A percentile compares a stretch with the other conserved stretches of the same genome.
Evolutionary conservation across 1,140 invertebrate species (phyloP).

Genomic region (Drosophila lini): DNA sequence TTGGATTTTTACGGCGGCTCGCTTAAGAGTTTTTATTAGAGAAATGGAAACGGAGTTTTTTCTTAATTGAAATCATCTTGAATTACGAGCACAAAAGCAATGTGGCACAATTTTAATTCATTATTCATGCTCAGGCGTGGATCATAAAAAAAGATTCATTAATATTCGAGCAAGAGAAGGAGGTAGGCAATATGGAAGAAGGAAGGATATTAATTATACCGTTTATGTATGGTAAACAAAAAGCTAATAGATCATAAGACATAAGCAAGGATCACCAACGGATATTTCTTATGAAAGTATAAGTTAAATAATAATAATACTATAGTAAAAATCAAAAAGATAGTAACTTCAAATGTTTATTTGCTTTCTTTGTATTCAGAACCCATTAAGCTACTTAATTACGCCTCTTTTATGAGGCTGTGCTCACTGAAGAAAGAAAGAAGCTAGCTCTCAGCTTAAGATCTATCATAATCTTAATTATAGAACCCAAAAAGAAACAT

Average conservation of each 20-base stretch:
- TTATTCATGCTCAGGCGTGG: conserved; percentile 4
- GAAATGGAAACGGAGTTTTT: conserved; percentile 47
- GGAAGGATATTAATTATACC: background rate
- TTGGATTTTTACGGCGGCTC: conserved; percentile 46
- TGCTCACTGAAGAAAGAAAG: background rate
- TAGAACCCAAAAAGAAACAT: background rate
- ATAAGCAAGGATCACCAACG: background rate
- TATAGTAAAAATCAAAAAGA: background rate
- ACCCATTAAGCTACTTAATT: conserved; percentile 1
- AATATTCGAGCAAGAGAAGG: background rate
- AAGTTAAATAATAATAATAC: no score
- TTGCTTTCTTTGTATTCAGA: conserved; percentile 1
- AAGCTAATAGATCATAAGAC: background rate
- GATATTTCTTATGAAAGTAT: no score
- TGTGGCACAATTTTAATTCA: conserved; percentile 27
- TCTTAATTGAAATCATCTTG: conserved; percentile 44
- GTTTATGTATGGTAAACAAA: no score
- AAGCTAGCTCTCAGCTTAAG: background rate
- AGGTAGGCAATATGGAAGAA: background rate
- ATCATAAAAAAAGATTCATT: conserved; percentile 15
- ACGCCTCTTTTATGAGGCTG: conserved; percentile 4
- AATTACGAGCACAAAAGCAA: conserved; percentile 31
- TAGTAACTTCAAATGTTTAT: background rate
- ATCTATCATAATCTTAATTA: background rate
- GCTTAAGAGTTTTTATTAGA: conserved; percentile 42